These are phyloP conservation scores for Eospalax fontanierii DNA, from an alignment of 2,797 vertebrate genomes.

Conservation along the genomic window DNA sequence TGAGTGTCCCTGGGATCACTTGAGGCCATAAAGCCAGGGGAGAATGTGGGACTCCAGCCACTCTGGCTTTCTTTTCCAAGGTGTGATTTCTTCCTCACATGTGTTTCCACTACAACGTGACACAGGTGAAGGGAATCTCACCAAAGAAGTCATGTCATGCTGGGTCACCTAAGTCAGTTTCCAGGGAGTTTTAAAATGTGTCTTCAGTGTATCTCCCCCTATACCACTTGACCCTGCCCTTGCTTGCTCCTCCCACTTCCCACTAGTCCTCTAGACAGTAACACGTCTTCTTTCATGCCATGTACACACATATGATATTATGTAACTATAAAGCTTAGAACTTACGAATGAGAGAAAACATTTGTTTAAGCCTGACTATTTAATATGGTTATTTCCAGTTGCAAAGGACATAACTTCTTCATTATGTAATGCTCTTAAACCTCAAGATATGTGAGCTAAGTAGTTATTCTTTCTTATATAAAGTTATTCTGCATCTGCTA, in stretches of 20 bases:
- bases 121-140: neutral
- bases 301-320: neutral
- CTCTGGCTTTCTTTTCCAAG: neutral
- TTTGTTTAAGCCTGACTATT: neutral
- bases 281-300: neutral
- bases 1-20: neutral
- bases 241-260: neutral
- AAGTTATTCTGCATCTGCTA: neutral
- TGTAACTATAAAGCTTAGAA: neutral
- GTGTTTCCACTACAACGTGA: neutral
- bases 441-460: neutral
- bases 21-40: neutral
- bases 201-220: neutral
- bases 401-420: neutral
- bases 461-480: neutral
- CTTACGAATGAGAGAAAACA: neutral
- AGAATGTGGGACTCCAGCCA: neutral
- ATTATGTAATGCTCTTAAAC: neutral
- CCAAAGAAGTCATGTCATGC: neutral
- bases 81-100: neutral
- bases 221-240: too few species aligned
- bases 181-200: neutral
- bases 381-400: neutral
- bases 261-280: neutral
- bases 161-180: neutral